phyloP scores from a whole-genome alignment of 2,888 invertebrate species.

The Lithophane ornitopus region DNA sequence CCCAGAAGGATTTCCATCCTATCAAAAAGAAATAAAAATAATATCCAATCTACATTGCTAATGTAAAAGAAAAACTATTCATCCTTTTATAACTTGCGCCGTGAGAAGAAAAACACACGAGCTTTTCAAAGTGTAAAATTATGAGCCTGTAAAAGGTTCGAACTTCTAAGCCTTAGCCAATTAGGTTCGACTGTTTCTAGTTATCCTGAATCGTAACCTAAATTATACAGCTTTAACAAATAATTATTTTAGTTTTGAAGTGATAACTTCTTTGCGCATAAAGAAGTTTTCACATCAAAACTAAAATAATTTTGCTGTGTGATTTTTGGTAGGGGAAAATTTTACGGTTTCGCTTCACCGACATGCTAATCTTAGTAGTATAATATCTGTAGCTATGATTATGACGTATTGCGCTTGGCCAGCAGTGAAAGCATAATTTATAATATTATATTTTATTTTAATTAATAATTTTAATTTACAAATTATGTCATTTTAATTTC shows the following conservation, averaged over 20 bases:
- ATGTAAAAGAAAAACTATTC: neutral
- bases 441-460: no score
- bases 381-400: neutral
- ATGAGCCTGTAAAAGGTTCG: conserved; percentile 66
- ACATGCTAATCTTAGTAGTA: neutral
- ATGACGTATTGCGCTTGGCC: no score
- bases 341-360: neutral
- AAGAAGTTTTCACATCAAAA: no score
- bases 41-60: conserved; percentile 12
- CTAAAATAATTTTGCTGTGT: no score
- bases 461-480: no score
- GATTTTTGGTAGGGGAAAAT: neutral
- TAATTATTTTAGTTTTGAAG: neutral
- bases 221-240: conserved; percentile 35
- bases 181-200: conserved; percentile 65
- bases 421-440: no score
- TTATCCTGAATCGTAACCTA: conserved; percentile 58
- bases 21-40: conserved; percentile 23
- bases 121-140: conserved; percentile 66
- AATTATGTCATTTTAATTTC: no score
- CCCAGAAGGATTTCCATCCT: neutral
- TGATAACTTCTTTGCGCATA: neutral
- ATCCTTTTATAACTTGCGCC: conserved; percentile 49
- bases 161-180: conserved; percentile 62
- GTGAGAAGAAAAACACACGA: conserved; percentile 34